phyloP scores from a whole-genome alignment of 2,113 vertebrate species.

The Ptyas mucosa region DNA sequence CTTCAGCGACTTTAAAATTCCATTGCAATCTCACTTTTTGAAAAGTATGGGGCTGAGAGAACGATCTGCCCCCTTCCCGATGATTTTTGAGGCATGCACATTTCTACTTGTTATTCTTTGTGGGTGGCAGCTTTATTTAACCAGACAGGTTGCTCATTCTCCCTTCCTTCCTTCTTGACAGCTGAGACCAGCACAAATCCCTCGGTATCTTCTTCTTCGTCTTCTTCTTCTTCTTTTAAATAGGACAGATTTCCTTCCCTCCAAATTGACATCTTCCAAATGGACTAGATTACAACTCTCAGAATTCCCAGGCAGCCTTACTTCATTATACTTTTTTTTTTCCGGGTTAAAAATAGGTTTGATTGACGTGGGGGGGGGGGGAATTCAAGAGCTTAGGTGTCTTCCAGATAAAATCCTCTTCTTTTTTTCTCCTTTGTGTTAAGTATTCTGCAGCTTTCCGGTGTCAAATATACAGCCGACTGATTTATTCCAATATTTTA shows the following conservation, averaged over 20 bases:
- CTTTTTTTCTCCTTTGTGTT: neutral
- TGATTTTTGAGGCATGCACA: constrained; percentile 51
- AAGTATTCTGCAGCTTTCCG: neutral
- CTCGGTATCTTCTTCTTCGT: neutral
- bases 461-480: neutral
- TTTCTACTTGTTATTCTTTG: constrained; percentile 33
- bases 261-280: neutral
- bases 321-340: neutral
- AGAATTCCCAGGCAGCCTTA: neutral
- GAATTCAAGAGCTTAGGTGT: neutral
- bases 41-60: constrained; percentile 36
- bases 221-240: constrained; percentile 22
- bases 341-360: neutral
- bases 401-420: neutral
- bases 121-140: constrained; percentile 33
- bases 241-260: constrained; percentile 6
- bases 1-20: neutral
- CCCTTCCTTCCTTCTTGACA: neutral
- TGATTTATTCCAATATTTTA: neutral
- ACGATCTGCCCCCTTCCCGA: neutral
- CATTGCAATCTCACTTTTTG: constrained; percentile 24
- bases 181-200: constrained; percentile 14
- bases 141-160: neutral
- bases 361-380: neutral
- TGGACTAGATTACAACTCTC: neutral